Conservation (phyloP, 2,797 vertebrate species). For the Cottoperca gobio region DNA sequence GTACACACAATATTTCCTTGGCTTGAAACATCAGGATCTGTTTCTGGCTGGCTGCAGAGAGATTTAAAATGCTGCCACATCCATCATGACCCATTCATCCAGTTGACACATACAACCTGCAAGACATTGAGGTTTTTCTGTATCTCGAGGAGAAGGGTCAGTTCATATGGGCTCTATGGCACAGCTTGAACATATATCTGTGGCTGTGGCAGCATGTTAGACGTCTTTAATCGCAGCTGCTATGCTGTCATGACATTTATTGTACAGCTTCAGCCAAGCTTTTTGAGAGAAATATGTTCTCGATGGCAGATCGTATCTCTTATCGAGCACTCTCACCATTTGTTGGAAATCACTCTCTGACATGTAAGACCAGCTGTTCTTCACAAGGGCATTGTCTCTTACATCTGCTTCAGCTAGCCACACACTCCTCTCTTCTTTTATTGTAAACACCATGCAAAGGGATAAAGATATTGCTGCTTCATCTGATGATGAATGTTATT, state of each 20-base stretch:
- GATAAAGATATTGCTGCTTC: background rate
- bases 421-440: background rate
- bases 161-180: constrained; percentile 7
- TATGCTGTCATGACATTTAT: constrained; percentile 38
- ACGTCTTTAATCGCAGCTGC: constrained; percentile 41
- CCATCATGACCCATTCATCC: constrained; percentile 29
- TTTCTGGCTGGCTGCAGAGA: background rate
- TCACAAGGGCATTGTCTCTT: constrained; percentile 3
- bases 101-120: constrained; percentile 14
- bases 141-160: constrained; percentile 6
- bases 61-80: constrained; percentile 25
- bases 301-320: constrained; percentile 26
- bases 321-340: constrained; percentile 16
- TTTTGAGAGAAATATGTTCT: constrained; percentile 38
- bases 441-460: background rate
- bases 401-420: background rate
- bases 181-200: constrained; percentile 35
- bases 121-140: constrained; percentile 3
- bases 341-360: constrained; percentile 13
- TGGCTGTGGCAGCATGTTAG: constrained; percentile 15
- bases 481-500: constrained; percentile 5
- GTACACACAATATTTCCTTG: background rate
- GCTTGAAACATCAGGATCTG: constrained; percentile 12
- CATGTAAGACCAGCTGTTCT: background rate
- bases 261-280: constrained; percentile 16